phyloP scores from a whole-genome alignment of 2,888 invertebrate species.

The Machimus atricapillus region DNA sequence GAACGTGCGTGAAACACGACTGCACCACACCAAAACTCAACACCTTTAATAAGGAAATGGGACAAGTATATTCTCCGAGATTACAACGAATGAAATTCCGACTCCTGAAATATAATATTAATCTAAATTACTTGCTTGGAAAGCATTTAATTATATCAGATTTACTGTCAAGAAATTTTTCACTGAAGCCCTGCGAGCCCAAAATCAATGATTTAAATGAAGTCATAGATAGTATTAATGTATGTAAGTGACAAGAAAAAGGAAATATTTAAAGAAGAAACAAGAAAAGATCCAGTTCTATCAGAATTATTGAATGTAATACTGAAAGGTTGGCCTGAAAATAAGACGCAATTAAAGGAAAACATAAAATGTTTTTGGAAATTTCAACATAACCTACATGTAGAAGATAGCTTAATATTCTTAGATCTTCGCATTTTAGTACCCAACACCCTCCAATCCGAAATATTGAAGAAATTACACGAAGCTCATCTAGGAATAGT shows the following conservation, averaged over 20 bases:
- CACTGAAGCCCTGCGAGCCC: not conserved
- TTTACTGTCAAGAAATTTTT: not conserved
- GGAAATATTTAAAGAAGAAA: constrained; percentile 27
- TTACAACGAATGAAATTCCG: constrained; percentile 49
- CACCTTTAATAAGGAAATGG: constrained; percentile 44
- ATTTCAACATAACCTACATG: not conserved
- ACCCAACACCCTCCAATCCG: not conserved
- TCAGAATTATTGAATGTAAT: not conserved
- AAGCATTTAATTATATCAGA: constrained; percentile 37
- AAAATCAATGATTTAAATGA: constrained; percentile 1
- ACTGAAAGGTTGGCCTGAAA: constrained; percentile 2
- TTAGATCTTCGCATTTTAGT: not conserved
- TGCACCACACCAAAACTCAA: too few relatives aligned
- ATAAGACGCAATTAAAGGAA: constrained; percentile 12
- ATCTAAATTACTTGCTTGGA: constrained; percentile 49
- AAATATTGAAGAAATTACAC: not conserved
- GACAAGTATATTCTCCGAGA: constrained; percentile 47
- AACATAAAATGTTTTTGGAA: constrained; percentile 13
- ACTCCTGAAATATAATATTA: constrained; percentile 48
- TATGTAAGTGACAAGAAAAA: constrained; percentile 1
- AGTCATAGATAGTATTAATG: constrained; percentile 45
- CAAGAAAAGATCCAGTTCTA: constrained; percentile 6
- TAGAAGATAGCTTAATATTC: not conserved
- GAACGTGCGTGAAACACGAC: too few relatives aligned
- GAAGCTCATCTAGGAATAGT: too few relatives aligned